Percentiles rank a stretch among this genome's conserved stretches.
These are phyloP conservation scores for Argopecten irradians DNA, from an alignment of 1,140 invertebrate species.

Conservation along the genomic window DNA sequence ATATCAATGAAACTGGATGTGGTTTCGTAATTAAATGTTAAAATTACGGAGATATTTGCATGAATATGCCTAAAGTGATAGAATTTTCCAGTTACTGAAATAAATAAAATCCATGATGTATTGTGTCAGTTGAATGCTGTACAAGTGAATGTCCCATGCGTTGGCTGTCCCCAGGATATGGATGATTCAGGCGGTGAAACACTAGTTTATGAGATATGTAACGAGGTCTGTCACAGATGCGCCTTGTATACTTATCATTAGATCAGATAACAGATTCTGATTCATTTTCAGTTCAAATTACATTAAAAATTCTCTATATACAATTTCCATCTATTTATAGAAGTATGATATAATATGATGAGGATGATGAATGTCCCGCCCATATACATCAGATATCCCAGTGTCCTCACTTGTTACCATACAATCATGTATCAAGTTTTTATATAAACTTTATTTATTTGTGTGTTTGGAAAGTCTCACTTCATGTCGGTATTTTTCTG, in stretches of 20 bases:
- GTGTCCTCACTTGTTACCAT: too few species aligned
- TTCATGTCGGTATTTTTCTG: not conserved
- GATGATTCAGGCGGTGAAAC: not conserved
- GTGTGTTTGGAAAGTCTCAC: not conserved
- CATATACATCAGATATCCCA: too few species aligned
- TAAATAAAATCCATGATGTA: too few species aligned
- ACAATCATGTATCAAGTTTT: too few species aligned
- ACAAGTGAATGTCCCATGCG: too few species aligned
- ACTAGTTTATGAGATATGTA: not conserved
- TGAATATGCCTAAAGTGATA: too few species aligned
- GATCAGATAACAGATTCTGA: not conserved
- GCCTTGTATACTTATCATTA: not conserved
- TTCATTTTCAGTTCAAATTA: not conserved
- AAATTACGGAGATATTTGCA: too few species aligned
- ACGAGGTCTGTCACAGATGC: not conserved
- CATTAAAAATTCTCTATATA: not conserved
- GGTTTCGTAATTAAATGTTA: too few species aligned
- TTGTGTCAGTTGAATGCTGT: too few species aligned
- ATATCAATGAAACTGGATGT: too few species aligned
- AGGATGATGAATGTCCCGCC: not conserved
- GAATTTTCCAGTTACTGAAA: too few species aligned
- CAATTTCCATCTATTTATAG: not conserved
- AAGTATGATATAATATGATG: not conserved
- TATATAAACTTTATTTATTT: not conserved
- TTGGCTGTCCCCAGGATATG: not conserved